A percentile compares a stretch with the other conserved stretches of the same genome.
Conservation (phyloP, 2,888 invertebrate species). For the Eupithecia insigniata region DNA sequence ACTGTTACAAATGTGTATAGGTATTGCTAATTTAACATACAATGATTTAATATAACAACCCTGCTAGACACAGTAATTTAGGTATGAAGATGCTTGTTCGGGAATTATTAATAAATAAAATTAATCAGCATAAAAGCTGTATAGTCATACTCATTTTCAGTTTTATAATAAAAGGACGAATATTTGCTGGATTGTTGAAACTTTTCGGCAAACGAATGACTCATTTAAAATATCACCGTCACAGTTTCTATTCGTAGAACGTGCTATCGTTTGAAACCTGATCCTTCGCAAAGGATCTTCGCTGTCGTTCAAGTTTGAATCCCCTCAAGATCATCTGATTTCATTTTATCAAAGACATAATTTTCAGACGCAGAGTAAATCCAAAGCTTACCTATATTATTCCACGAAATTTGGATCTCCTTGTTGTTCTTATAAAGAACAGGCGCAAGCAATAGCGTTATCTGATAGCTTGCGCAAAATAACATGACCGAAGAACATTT, state of each 20-base stretch:
- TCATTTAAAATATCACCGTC: slow-evolving; percentile 31
- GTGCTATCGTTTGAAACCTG: slow-evolving; percentile 28
- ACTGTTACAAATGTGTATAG: not conserved
- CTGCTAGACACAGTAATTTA: not conserved
- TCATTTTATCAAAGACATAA: slow-evolving; percentile 10
- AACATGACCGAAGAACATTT: not conserved
- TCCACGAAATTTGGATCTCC: not conserved
- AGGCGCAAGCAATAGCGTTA: not conserved
- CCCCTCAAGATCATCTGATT: slow-evolving; percentile 2
- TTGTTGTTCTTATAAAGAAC: not conserved
- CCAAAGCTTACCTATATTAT: not conserved
- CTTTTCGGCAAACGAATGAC: slow-evolving; percentile 20
- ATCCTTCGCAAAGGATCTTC: slow-evolving; percentile 27
- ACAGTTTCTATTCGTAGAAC: slow-evolving; percentile 30
- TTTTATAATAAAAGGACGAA: not conserved
- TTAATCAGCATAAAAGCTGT: not conserved
- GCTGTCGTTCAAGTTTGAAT: slow-evolving; percentile 18
- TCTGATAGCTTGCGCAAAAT: not conserved
- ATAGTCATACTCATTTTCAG: not conserved
- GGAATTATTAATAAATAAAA: not conserved
- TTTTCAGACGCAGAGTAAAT: not conserved
- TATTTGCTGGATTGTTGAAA: not conserved
- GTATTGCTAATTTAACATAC: not conserved
- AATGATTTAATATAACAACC: not conserved
- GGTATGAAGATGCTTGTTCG: not conserved